Evolutionary conservation across 1,140 invertebrate species (phyloP).

Genomic region (Metopolophium dirhodum): DNA sequence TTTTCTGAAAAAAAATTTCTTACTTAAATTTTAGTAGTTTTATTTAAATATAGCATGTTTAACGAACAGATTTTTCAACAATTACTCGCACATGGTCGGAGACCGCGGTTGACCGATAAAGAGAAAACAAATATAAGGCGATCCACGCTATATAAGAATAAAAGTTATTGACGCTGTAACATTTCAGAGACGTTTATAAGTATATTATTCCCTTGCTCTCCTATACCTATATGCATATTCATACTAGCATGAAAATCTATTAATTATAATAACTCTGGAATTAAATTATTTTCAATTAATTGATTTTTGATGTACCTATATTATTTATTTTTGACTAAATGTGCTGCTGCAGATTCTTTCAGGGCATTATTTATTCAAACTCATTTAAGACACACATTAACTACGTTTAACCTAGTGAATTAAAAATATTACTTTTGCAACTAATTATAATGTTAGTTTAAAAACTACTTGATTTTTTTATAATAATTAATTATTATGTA

Average conservation of each 20-base stretch:
- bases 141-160: not conserved
- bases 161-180: not conserved
- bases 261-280: not conserved
- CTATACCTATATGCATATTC: not conserved
- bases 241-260: not conserved
- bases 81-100: not conserved
- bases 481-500: not conserved
- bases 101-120: not conserved
- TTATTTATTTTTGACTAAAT: not conserved
- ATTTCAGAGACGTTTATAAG: not conserved
- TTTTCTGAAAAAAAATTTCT: not conserved
- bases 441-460: not conserved
- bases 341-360: not conserved
- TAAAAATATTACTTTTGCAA: not conserved
- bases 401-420: not conserved
- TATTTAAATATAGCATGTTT: not conserved
- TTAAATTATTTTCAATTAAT: not conserved
- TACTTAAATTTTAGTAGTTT: not conserved
- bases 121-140: not conserved
- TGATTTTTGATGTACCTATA: not conserved
- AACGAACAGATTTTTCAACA: no score
- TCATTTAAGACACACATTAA: not conserved
- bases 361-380: not conserved
- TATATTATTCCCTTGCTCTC: not conserved
- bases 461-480: not conserved